These are phyloP conservation scores for Lamellibrachia satsuma DNA, from an alignment of 2,888 invertebrate genomes.

Conservation along the genomic window DNA sequence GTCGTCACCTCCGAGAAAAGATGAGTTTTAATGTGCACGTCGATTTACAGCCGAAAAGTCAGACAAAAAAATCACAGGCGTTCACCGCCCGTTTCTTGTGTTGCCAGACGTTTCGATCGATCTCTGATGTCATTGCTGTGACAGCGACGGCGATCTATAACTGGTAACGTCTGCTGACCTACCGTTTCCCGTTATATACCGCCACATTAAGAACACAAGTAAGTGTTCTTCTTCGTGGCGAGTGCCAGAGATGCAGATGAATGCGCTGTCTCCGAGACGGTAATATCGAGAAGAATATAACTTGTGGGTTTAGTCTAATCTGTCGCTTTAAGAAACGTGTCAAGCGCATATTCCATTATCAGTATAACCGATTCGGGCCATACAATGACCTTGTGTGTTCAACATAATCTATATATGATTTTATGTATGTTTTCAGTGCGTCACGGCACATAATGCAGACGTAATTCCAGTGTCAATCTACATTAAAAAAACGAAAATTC, in stretches of 20 bases:
- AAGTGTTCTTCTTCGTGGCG: not conserved
- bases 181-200: not conserved
- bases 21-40: not conserved
- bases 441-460: not conserved
- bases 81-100: not conserved
- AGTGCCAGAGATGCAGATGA: not conserved
- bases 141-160: not conserved
- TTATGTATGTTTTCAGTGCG: not conserved
- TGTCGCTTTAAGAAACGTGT: not conserved
- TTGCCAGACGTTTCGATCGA: not conserved
- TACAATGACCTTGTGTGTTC: not conserved
- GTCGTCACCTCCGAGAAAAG: not conserved
- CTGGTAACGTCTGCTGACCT: not conserved
- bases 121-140: not conserved
- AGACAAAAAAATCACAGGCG: not conserved
- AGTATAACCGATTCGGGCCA: not conserved
- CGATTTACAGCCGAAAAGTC: conserved; percentile 1
- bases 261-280: not conserved
- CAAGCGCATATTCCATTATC: not conserved
- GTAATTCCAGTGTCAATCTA: not conserved
- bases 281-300: not conserved
- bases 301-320: not conserved
- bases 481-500: not conserved
- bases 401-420: not conserved
- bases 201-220: not conserved